Conservation (phyloP, 2,888 invertebrate species). For the Lamellibrachia columna region DNA sequence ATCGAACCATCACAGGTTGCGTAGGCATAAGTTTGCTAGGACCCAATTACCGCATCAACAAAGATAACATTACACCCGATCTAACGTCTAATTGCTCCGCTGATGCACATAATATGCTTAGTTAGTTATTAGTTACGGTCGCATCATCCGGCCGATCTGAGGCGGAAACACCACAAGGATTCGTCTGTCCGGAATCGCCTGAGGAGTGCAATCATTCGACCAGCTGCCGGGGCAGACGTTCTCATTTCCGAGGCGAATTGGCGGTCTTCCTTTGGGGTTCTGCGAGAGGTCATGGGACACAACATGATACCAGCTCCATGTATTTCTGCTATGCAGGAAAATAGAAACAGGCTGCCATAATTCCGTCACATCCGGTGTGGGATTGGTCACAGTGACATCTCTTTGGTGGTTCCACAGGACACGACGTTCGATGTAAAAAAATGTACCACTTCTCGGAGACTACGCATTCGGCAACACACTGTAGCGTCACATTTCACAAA, state of each 20-base stretch:
- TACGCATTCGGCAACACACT: not conserved
- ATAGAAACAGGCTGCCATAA: not conserved
- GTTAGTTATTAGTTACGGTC: no score
- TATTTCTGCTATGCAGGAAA: not conserved
- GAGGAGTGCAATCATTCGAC: not conserved
- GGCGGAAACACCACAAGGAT: not conserved
- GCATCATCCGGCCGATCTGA: no score
- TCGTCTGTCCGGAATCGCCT: not conserved
- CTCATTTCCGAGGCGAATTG: not conserved
- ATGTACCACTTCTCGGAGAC: not conserved
- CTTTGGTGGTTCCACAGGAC: not conserved
- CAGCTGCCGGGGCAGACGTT: not conserved
- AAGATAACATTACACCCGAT: not conserved
- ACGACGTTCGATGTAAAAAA: not conserved
- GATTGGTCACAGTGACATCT: not conserved
- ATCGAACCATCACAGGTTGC: not conserved
- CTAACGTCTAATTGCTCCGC: not conserved
- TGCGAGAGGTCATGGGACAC: not conserved
- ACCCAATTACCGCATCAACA: not conserved
- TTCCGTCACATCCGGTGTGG: not conserved
- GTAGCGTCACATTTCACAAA: not conserved
- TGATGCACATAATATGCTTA: no score
- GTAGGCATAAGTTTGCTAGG: not conserved
- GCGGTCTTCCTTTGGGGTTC: not conserved
- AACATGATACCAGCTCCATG: not conserved